A percentile compares a stretch with the other conserved stretches of the same genome.
Evolutionary conservation across 2,113 vertebrate genomes (phyloP).

Genomic region (Rhea pennata): DNA sequence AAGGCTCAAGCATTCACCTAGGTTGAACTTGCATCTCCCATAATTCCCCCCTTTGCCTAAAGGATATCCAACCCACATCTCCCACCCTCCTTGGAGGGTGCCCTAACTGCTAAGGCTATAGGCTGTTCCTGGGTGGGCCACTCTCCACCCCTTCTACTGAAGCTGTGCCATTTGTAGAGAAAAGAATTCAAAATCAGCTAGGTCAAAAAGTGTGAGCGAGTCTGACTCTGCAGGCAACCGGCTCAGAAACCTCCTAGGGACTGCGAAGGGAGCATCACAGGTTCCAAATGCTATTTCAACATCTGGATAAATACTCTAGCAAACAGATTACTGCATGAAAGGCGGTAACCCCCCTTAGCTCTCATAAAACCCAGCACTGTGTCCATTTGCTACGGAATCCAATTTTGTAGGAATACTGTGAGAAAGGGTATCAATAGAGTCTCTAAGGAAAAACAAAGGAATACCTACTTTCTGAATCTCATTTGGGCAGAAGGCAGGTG

Average conservation of each 20-base stretch:
- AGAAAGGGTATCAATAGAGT: not conserved
- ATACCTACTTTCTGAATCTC: not conserved
- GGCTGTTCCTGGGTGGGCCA: constrained; percentile 69
- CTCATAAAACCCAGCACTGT: not conserved
- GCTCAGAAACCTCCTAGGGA: not conserved
- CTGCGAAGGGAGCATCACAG: not conserved
- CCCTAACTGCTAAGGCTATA: constrained; percentile 63
- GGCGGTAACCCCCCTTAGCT: not conserved
- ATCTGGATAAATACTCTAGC: not conserved
- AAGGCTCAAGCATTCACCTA: constrained; percentile 64
- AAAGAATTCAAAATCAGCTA: constrained; percentile 58
- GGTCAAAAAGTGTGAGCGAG: constrained; percentile 17
- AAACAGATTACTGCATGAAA: not conserved
- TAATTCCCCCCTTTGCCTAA: constrained; percentile 67
- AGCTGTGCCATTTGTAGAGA: constrained; percentile 57
- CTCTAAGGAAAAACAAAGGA: not conserved
- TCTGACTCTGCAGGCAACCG: constrained; percentile 22
- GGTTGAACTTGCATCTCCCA: constrained; percentile 67
- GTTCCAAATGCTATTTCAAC: not conserved
- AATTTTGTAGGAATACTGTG: not conserved
- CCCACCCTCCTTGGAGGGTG: constrained; percentile 63
- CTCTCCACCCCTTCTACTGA: constrained; percentile 68
- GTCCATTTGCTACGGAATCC: not conserved
- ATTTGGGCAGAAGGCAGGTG: not conserved
- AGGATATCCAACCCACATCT: constrained; percentile 64